Evolutionary conservation across 2,888 invertebrate species (phyloP).

Genomic region (Eupithecia insigniata): DNA sequence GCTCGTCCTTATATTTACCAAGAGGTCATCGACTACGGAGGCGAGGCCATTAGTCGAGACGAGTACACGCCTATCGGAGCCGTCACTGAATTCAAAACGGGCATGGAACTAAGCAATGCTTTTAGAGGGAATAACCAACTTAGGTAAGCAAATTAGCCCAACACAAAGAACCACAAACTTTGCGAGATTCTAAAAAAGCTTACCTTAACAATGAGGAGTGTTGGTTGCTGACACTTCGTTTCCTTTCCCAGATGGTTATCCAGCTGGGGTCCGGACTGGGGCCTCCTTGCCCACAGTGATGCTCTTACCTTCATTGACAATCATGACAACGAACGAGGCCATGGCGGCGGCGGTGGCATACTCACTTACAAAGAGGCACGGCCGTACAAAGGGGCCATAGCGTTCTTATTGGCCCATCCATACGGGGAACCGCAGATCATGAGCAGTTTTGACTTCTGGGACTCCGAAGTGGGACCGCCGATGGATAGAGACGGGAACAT

Average conservation of each 20-base stretch:
- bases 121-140: slow-evolving; percentile 74
- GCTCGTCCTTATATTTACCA: slow-evolving; percentile 88
- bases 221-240: neutral
- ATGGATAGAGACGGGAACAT: slow-evolving; percentile 85
- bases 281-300: slow-evolving; percentile 78
- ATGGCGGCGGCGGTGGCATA: slow-evolving; percentile 82
- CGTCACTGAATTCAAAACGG: slow-evolving; percentile 87
- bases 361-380: slow-evolving; percentile 86
- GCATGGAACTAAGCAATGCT: slow-evolving; percentile 72
- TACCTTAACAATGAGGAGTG: neutral
- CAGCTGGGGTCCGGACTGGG: slow-evolving; percentile 87
- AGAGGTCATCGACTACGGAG: slow-evolving; percentile 89
- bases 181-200: neutral
- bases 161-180: neutral
- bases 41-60: slow-evolving; percentile 75
- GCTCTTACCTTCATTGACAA: slow-evolving; percentile 91
- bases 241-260: slow-evolving; percentile 76
- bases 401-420: slow-evolving; percentile 93
- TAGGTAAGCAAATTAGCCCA: slow-evolving; percentile 24
- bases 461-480: slow-evolving; percentile 87
- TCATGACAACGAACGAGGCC: slow-evolving; percentile 91
- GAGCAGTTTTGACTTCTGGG: slow-evolving; percentile 91
- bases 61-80: slow-evolving; percentile 84
- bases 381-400: slow-evolving; percentile 90
- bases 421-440: slow-evolving; percentile 92